These are phyloP conservation scores for Diaperis boleti DNA, from an alignment of 2,888 invertebrate genomes.

Conservation along the genomic window DNA sequence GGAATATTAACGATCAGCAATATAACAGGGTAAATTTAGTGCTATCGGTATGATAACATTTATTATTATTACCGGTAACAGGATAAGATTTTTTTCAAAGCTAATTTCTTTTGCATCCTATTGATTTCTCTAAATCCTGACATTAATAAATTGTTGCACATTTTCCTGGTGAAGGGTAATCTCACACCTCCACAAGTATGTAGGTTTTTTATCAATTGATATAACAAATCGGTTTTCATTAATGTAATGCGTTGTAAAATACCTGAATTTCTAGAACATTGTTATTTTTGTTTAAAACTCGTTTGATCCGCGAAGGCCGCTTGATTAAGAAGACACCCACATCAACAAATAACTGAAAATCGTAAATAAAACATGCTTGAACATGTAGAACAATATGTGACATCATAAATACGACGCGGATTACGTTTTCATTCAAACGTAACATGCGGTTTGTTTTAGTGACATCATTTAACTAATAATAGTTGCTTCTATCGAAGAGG, in stretches of 20 bases:
- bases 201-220: slow-evolving; percentile 13
- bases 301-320: slow-evolving; percentile 26
- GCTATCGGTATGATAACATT: no score
- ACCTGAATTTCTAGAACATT: slow-evolving; percentile 21
- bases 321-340: slow-evolving; percentile 24
- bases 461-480: slow-evolving; percentile 50
- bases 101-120: no score
- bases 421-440: slow-evolving; percentile 51
- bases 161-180: not conserved
- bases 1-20: no score
- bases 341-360: slow-evolving; percentile 2
- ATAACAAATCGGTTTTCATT: slow-evolving; percentile 2
- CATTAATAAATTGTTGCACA: not conserved
- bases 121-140: no score
- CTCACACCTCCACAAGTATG: not conserved
- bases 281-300: slow-evolving; percentile 15
- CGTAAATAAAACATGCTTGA: slow-evolving; percentile 11
- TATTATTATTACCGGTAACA: no score
- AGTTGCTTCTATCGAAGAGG: slow-evolving; percentile 37
- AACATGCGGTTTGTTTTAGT: slow-evolving; percentile 43
- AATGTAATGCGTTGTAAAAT: slow-evolving; percentile 39
- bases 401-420: slow-evolving; percentile 36
- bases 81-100: no score
- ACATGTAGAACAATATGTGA: slow-evolving; percentile 31
- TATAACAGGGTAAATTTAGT: no score